Base-by-base conservation (phyloP, 1,140 invertebrate species). In the Macrobrachium nipponense region DNA sequence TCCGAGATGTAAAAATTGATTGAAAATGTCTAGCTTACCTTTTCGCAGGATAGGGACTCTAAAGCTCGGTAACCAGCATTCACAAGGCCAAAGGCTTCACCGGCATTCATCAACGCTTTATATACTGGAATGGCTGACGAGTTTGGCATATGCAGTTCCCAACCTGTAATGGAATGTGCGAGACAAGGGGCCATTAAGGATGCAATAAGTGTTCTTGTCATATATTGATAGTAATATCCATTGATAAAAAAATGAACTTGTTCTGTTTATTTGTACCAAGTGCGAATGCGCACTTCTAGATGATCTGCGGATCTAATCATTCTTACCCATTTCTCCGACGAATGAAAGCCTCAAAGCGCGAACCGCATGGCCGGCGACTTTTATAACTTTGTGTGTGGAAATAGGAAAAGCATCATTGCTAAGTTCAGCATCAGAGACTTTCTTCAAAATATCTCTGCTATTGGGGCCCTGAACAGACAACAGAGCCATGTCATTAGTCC, bases 31-130 rank as follows among this genome's bases (percentile, higher is more conserved):
- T n/a, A 36, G 12, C 51, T 51, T 51, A 51, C 51, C 93, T 97
- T 97, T 91, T 97, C 96, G 83, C 94, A 94, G 91, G 95, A 96
- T 5, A 98, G 92, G 2, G 95, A 95, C 82, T 97, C 96, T 14
- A 97, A 91, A 6, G 96, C 96, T 89, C 96, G 93, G 91, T 95
- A 97, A 7, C 96, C 96, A 66, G 95, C 95, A 89, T 96, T 94
- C 89, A 92, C 94, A 27, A 97, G 90, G n/a, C 90, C 91, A 80
- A 81, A 94, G 92, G 88, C 93, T 90, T 91, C 91, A 10, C 95
- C 95, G 27, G 92, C 92, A n/a, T 93, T 91, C 90, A 93, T 92
- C 11, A 96, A 82, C 36, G 92, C 92, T 61, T 93, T 91, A 89
- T 95, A 96, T 61, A 96, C 92, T 2, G 91, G 88, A 8, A 93